Evolutionary conservation across 2,113 vertebrate species (phyloP).

Genomic region (Anolis sagrei): DNA sequence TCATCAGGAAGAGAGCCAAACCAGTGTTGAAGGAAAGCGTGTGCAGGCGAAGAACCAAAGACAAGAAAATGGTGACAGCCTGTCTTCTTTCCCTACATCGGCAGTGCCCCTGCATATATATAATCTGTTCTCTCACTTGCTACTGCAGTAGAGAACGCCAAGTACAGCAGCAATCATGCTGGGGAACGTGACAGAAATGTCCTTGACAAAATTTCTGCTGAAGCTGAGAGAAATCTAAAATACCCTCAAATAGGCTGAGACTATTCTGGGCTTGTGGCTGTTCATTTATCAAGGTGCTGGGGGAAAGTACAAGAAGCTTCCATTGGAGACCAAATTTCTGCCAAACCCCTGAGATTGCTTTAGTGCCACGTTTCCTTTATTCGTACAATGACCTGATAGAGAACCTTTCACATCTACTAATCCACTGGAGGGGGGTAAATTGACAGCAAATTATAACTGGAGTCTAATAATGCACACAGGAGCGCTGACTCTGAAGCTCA

Average conservation of each 20-base stretch:
- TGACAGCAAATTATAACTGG: slow-evolving; percentile 1
- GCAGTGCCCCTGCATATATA: background rate
- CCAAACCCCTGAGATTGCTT: slow-evolving; percentile 49
- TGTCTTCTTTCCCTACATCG: background rate
- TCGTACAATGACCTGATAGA: slow-evolving; percentile 37
- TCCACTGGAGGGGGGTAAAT: slow-evolving; percentile 19
- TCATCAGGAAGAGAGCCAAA: background rate
- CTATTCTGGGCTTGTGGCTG: slow-evolving; percentile 62
- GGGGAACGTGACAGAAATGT: slow-evolving; percentile 39
- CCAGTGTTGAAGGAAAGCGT: background rate
- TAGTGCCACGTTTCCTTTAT: slow-evolving; percentile 48
- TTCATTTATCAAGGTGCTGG: slow-evolving; percentile 59
- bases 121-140: background rate
- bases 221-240: slow-evolving; percentile 59
- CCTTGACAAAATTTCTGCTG: slow-evolving; percentile 57
- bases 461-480: slow-evolving; percentile 49
- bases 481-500: slow-evolving; percentile 47
- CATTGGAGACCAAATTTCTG: slow-evolving; percentile 49
- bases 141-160: background rate
- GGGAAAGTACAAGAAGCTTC: slow-evolving; percentile 60
- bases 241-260: slow-evolving; percentile 59
- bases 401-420: slow-evolving; percentile 51
- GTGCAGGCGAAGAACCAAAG: background rate
- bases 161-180: background rate
- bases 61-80: background rate